phyloP scores from a whole-genome alignment of 2,797 vertebrate genomes.

The Tachyglossus aculeatus region DNA sequence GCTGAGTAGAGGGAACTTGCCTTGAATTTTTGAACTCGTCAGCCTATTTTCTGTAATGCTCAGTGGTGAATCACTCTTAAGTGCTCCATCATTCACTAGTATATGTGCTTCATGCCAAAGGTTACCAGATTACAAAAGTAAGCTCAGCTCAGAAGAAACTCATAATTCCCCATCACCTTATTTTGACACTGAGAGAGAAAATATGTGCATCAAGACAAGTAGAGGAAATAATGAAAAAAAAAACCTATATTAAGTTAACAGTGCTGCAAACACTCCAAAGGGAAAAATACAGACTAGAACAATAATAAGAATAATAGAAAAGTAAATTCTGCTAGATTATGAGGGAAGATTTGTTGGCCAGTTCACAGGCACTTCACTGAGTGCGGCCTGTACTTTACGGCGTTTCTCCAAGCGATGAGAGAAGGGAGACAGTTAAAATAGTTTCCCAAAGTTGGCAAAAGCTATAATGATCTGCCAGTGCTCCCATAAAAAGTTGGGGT shows the following conservation, averaged over 20 bases:
- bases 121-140: slow-evolving; percentile 68
- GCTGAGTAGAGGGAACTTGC: slow-evolving; percentile 57
- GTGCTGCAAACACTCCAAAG: slow-evolving; percentile 54
- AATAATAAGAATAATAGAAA: slow-evolving; percentile 60
- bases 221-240: slow-evolving; percentile 43
- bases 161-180: slow-evolving; percentile 67
- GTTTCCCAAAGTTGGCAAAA: slow-evolving; percentile 43
- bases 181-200: slow-evolving; percentile 66
- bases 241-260: slow-evolving; percentile 55
- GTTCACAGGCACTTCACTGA: slow-evolving; percentile 35
- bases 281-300: slow-evolving; percentile 57
- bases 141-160: slow-evolving; percentile 57
- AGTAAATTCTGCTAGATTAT: slow-evolving; percentile 42
- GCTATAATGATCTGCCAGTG: slow-evolving; percentile 21
- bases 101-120: slow-evolving; percentile 68
- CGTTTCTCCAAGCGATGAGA: slow-evolving; percentile 27
- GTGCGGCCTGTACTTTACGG: slow-evolving; percentile 20
- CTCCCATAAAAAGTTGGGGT: slow-evolving; percentile 10
- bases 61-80: slow-evolving; percentile 65
- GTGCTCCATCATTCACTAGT: slow-evolving; percentile 66
- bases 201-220: slow-evolving; percentile 49
- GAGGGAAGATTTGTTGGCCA: slow-evolving; percentile 36
- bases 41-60: slow-evolving; percentile 72
- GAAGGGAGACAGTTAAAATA: slow-evolving; percentile 53
- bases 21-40: slow-evolving; percentile 64